phyloP scores from a whole-genome alignment of 2,113 vertebrate species.

The Ellobius talpinus region DNA sequence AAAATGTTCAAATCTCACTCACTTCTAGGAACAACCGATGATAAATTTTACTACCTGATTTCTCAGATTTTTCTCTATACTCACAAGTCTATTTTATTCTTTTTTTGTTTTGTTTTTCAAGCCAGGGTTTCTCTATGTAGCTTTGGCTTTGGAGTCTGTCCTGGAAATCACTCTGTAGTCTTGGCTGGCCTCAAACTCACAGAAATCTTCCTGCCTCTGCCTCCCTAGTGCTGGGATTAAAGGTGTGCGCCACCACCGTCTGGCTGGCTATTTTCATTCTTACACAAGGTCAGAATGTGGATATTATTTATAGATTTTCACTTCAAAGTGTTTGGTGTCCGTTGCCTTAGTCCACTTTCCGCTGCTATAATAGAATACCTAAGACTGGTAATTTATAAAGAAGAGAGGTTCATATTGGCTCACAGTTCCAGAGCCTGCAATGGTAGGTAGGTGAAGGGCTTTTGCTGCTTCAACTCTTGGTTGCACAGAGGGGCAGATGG shows the following conservation, averaged over 20 bases:
- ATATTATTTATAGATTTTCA: neutral
- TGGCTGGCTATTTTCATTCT: neutral
- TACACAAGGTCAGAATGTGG: neutral
- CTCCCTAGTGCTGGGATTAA: too few relatives aligned
- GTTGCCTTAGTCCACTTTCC: neutral
- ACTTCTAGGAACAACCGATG: neutral
- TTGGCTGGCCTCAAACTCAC: too few relatives aligned
- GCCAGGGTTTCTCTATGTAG: too few relatives aligned
- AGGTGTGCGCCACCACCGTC: too few relatives aligned
- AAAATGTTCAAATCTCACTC: slow-evolving; percentile 27
- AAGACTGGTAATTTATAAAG: neutral
- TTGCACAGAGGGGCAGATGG: neutral
- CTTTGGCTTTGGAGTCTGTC: too few relatives aligned
- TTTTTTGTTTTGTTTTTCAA: neutral
- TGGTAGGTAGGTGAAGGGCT: neutral
- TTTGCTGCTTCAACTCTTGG: neutral
- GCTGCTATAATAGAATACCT: neutral
- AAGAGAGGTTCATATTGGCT: neutral
- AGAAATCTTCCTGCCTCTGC: too few relatives aligned
- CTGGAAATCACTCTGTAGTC: too few relatives aligned
- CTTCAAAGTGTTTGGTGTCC: neutral
- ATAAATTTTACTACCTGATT: slow-evolving; percentile 15
- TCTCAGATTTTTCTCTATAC: neutral
- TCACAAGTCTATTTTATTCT: neutral
- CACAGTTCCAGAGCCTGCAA: neutral